Base-by-base conservation (phyloP, 2,797 vertebrate genomes). In the Pempheris klunzingeri region DNA sequence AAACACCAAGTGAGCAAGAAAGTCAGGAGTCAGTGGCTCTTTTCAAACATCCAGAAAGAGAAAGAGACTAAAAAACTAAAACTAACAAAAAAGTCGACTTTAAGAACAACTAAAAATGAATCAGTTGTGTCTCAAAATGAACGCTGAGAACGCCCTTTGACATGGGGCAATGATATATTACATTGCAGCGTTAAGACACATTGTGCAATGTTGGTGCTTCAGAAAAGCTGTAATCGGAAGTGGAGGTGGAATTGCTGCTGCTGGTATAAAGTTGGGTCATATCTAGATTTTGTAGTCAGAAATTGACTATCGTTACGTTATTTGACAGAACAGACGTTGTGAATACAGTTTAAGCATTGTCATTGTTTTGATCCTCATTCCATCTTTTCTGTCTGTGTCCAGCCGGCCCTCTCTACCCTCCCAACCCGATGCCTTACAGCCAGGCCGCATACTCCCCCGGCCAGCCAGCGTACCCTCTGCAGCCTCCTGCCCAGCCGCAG, bases 361-460 rank as follows among this genome's bases (percentile, higher is more conserved):
- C n/a, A 49, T 2, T 6, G 10, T 15, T 14, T 36, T 84, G 8
- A 61, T 73, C 17, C 7, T 76, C 13, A 34, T 18, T 5, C 4
- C 7, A 5, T 65, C 36, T 83, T 68, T 66, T 64, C 14, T 46
- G 4, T 77, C 28, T 57, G 7, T 75, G 9, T 75, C 52, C 66
- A 92, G 92, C 72, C 0, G 91, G 88, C 54, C 84, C 93, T 8
- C 55, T 7, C 53, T 92, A 82, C 83, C 87, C 92, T 52, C 87
- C 88, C 36, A 58, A 82, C 14, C 88, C 68, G 4, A 79, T 87
- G 87, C 86, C 91, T 59, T 96, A 96, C 84, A 95, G 93, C 88
- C 94, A 95, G 73, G 92, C 95, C 10, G 94, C 93, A 0, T 96
- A 43, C 62, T 15, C 6, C 18, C 92, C 92, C 0, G 87, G 88